Evolutionary conservation across 2,113 vertebrate species (phyloP), one percentile per base, ranked within the genome.

Genomic region (Prietella phreatophila): DNA sequence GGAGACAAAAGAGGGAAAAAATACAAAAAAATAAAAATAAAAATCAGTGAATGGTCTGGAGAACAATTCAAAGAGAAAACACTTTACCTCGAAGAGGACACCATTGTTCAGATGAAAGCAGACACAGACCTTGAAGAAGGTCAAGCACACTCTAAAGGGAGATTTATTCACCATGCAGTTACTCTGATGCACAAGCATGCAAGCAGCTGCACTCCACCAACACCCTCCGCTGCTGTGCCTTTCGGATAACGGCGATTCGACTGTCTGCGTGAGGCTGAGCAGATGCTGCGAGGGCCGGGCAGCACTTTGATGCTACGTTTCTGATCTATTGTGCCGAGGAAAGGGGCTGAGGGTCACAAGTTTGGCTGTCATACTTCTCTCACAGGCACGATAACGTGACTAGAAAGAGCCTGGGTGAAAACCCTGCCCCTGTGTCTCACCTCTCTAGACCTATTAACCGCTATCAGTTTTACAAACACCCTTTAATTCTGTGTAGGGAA

Each of bases 1-100:
- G 84, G 93, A 91, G 92, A 93, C 89, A 84, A 94, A 91, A 93
- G 91, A 82, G 58, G 63, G 89, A 73, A 91, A 82, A 11, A 85
- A 25, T 60, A 87, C 58, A 47, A 76, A 47, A 76, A 1, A 55
- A 2, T 7, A 42, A 42, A 42, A 42, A 42, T 5, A 63, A 36
- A 84, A 27, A 91, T 91, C 83, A 91, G 89, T 76, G 42, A 36
- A n/a, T n/a, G 80, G 65, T 58, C 76, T 86, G 33, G 86, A 85
- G 83, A 85, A 86, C 33, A 53, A 73, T 53, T 79, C 87, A 36
- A 83, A 86, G 78, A 89, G 80, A 89, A 87, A 88, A 67, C 88
- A 90, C 83, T 86, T 84, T 27, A 60, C 9, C 67, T 87, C 39
- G 82, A 87, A 89, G 61, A 83, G 22, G 50, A 87, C 36, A 60